Evolutionary conservation across 2,797 vertebrate genomes (phyloP).

Genomic region (Sebastiscus albofasciatus): DNA sequence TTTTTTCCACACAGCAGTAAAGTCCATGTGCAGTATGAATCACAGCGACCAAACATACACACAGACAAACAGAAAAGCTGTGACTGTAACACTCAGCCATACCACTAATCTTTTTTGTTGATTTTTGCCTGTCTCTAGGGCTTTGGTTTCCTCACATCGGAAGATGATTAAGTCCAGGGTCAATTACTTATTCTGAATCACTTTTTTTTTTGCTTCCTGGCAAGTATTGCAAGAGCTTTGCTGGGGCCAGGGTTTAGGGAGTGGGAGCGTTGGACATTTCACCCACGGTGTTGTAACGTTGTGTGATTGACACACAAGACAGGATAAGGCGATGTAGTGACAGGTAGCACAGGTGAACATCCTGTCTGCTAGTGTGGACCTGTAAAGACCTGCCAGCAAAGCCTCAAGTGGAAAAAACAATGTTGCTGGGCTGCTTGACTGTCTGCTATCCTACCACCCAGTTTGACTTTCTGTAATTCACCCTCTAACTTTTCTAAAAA

Average conservation of each 20-base stretch:
- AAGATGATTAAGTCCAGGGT: slow-evolving; percentile 62
- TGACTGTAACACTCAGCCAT: slow-evolving; percentile 36
- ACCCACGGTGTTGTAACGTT: slow-evolving; percentile 9
- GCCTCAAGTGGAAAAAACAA: slow-evolving; percentile 56
- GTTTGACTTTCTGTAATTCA: neutral
- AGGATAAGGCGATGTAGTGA: slow-evolving; percentile 56
- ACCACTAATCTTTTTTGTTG: slow-evolving; percentile 24
- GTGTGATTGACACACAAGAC: slow-evolving; percentile 53
- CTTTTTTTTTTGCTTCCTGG: slow-evolving; percentile 14
- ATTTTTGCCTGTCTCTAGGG: slow-evolving; percentile 37
- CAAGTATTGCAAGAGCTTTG: slow-evolving; percentile 24
- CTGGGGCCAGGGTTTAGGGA: slow-evolving; percentile 1
- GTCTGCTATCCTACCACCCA: slow-evolving; percentile 24
- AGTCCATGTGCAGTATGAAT: slow-evolving; percentile 52
- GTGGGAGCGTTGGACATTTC: slow-evolving; percentile 4
- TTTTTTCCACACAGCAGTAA: neutral
- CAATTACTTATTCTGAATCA: slow-evolving; percentile 56
- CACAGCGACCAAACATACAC: slow-evolving; percentile 43
- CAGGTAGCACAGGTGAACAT: slow-evolving; percentile 73
- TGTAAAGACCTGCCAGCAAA: slow-evolving; percentile 76
- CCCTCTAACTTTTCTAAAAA: neutral
- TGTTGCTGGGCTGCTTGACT: slow-evolving; percentile 31
- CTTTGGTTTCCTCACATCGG: slow-evolving; percentile 43
- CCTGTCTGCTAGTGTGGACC: slow-evolving; percentile 73
- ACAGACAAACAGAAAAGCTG: slow-evolving; percentile 31